Evolutionary conservation across 2,113 vertebrate species (phyloP).

Genomic region (Phylloscopus whistleri): DNA sequence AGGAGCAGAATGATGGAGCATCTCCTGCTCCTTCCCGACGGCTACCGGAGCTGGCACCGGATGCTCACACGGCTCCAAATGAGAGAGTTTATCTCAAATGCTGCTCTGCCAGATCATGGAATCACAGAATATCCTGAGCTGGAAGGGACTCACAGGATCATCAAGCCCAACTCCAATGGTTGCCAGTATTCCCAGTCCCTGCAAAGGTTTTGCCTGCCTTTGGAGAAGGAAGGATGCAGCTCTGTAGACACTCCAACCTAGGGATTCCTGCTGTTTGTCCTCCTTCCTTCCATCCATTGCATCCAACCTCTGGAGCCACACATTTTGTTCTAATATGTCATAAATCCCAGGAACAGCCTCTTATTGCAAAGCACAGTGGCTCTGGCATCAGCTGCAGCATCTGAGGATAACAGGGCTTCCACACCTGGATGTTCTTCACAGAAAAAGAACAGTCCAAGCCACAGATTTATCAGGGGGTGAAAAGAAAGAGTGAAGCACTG

Average conservation of each 20-base stretch:
- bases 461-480: not conserved
- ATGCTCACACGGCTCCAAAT: not conserved
- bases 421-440: not conserved
- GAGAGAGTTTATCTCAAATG: not conserved
- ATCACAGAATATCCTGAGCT: not conserved
- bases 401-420: not conserved
- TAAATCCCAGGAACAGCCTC: not conserved
- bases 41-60: not conserved
- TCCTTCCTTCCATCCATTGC: not conserved
- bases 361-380: not conserved
- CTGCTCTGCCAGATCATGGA: not conserved
- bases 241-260: not conserved
- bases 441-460: not conserved
- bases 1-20: not conserved
- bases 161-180: not conserved
- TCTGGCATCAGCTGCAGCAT: not conserved
- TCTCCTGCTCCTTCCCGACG: not conserved
- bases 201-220: not conserved
- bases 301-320: not conserved
- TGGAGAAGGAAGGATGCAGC: not conserved
- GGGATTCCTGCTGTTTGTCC: not conserved
- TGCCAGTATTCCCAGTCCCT: not conserved
- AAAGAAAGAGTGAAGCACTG: not conserved
- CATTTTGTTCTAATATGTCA: not conserved
- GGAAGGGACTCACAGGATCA: not conserved